Percentiles rank a stretch among this genome's conserved stretches.
phyloP scores from a whole-genome alignment of 2,113 vertebrate genomes.

The Oryzias woworae region DNA sequence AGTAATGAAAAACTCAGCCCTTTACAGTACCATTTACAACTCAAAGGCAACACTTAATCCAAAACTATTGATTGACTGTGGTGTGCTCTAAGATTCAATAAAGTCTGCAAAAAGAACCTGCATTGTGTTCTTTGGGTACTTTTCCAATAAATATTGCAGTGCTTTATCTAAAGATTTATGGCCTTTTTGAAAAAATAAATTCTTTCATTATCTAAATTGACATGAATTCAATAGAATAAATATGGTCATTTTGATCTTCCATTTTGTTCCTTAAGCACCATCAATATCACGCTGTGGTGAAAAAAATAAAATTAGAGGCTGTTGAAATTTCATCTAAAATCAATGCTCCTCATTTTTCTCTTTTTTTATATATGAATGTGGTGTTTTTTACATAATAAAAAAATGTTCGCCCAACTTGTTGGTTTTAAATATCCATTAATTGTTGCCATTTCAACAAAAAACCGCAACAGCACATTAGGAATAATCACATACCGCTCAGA shows the following conservation, averaged over 20 bases:
- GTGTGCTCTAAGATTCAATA: slow-evolving; percentile 32
- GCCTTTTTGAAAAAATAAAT: slow-evolving; percentile 15
- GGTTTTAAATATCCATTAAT: slow-evolving; percentile 67
- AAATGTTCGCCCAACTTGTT: slow-evolving; percentile 68
- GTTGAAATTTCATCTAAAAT: slow-evolving; percentile 41
- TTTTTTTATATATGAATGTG: slow-evolving; percentile 39
- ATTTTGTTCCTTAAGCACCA: slow-evolving; percentile 51
- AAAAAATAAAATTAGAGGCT: slow-evolving; percentile 59
- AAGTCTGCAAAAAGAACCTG: slow-evolving; percentile 53
- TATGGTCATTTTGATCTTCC: slow-evolving; percentile 54
- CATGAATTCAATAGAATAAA: slow-evolving; percentile 42
- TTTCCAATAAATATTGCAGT: slow-evolving; percentile 55
- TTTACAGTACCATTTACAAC: slow-evolving; percentile 61
- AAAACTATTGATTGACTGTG: slow-evolving; percentile 67
- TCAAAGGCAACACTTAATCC: slow-evolving; percentile 59
- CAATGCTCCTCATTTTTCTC: slow-evolving; percentile 46
- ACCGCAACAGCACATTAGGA: slow-evolving; percentile 77
- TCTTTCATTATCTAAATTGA: slow-evolving; percentile 43
- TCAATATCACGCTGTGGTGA: slow-evolving; percentile 22
- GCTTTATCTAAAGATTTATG: slow-evolving; percentile 21
- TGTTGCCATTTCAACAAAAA: slow-evolving; percentile 70
- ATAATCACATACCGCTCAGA: slow-evolving; percentile 84
- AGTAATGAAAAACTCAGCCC: slow-evolving; percentile 67
- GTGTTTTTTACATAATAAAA: slow-evolving; percentile 59
- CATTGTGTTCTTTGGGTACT: slow-evolving; percentile 26